Evolutionary conservation across 2,888 invertebrate genomes (phyloP), one percentile per base, ranked within the genome.

Genomic region (Drosophila testacea): DNA sequence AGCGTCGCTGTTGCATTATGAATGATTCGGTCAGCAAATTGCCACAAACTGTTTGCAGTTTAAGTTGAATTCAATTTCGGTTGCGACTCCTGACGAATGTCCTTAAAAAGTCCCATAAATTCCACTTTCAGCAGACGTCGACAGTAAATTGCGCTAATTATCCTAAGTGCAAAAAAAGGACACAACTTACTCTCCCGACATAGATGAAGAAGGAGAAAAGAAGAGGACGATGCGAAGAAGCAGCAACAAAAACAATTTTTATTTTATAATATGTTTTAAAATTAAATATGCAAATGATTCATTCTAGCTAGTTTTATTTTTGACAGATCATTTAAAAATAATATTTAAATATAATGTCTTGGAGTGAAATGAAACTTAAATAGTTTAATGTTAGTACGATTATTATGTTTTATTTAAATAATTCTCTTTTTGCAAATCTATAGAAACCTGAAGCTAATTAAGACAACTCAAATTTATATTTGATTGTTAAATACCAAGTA

Each of bases 271-370:
- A 41, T 80, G 81, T 81, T 81, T 87, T 75, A 67, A 75, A 83
- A 81, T 83, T 80, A 87, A 83, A 77, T 39, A 79, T 77, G 74
- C 60, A 80, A 80, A 84, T 87, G 80, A 85, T 80, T 87, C 69
- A 88, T 85, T 71, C 13, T 44, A 48, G 36, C 42, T 13, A 4
- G 27, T 11, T 28, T 50, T 11, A 36, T 54, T 75, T 69, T 80
- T 72, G 75, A 36, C 57, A 68, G 61, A 16, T 16, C 64, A 65
- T 64, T 56, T 47, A 1, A 16, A 48, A 32, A 10, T 16, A 5
- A 11, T 27, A 11, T 11, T 30, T 0, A 30, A 9, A 47, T 5
- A 32, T 4, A 9, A 5, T 1, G 16, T 16, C 16, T 16, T 16
- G 16, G 1, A 16, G 16, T 16, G 16, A 16, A 16, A 16, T 16